Conservation (phyloP, 2,113 vertebrate genomes). For the Hepsetus odoe region DNA sequence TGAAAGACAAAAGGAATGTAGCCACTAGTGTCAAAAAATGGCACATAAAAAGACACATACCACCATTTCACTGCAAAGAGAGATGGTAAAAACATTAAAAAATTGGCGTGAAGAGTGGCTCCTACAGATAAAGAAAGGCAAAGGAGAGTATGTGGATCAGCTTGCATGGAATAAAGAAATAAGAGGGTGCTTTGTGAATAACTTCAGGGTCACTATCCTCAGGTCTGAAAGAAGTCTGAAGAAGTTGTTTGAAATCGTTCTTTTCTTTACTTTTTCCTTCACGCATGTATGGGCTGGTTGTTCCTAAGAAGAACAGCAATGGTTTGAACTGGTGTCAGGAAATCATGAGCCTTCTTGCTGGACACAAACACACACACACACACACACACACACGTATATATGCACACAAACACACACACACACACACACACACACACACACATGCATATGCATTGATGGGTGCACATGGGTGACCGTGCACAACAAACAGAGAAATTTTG, state of each 20-base stretch:
- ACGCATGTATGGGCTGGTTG: slow-evolving; percentile 23
- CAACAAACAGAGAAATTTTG: slow-evolving; percentile 33
- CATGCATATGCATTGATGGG: slow-evolving; percentile 14
- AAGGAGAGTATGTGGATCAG: not conserved
- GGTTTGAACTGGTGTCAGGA: slow-evolving; percentile 38
- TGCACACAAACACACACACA: no score
- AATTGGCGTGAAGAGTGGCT: no score
- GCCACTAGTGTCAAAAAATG: no score
- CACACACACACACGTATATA: slow-evolving; percentile 12
- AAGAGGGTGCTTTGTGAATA: not conserved
- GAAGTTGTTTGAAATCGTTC: not conserved
- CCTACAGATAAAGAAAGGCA: not conserved
- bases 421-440: slow-evolving; percentile 19
- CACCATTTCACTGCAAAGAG: not conserved
- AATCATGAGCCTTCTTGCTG: slow-evolving; percentile 20
- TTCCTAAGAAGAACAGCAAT: slow-evolving; percentile 17
- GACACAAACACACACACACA: slow-evolving; percentile 1
- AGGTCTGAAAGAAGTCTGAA: not conserved
- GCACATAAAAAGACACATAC: not conserved
- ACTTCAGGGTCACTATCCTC: not conserved
- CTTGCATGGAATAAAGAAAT: not conserved
- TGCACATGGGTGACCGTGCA: not conserved
- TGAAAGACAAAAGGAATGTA: no score
- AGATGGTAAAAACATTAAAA: not conserved
- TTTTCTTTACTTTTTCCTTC: slow-evolving; percentile 4